Percentiles rank a stretch among this genome's conserved stretches.
Conservation (phyloP, 1,140 invertebrate genomes). For the Hormaphis cornu region DNA sequence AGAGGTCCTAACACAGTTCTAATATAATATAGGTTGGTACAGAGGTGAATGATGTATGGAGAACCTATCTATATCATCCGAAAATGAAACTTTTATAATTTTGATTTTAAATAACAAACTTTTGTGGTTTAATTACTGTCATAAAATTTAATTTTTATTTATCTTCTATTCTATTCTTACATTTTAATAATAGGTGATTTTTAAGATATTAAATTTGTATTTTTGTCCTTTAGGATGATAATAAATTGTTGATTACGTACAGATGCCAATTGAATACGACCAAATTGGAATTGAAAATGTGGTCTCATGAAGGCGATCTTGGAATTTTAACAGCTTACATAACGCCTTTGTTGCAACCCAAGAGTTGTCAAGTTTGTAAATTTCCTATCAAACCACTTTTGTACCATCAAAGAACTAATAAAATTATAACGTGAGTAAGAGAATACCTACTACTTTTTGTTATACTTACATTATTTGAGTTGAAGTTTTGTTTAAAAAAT, state of each 20-base stretch:
- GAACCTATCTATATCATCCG: too few species aligned
- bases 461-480: too few species aligned
- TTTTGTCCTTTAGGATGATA: constrained; percentile 51
- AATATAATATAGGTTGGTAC: too few species aligned
- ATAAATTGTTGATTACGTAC: constrained; percentile 72
- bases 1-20: too few species aligned
- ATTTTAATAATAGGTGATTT: too few species aligned
- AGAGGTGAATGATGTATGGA: too few species aligned
- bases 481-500: too few species aligned
- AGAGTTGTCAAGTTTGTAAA: constrained; percentile 58
- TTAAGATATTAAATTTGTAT: neutral
- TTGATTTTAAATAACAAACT: too few species aligned
- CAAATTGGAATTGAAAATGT: constrained; percentile 65
- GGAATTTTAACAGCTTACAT: constrained; percentile 69
- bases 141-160: too few species aligned
- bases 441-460: too few species aligned
- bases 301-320: constrained; percentile 69
- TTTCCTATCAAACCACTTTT: constrained; percentile 67
- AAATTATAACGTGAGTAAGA: constrained; percentile 48
- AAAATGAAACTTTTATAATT: too few species aligned
- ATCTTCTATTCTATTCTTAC: neutral
- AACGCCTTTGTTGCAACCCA: constrained; percentile 68
- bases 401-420: constrained; percentile 58
- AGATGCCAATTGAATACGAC: constrained; percentile 69
- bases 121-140: too few species aligned